Conservation (phyloP, 2,888 invertebrate species). For the Synergus umbraculus region DNA sequence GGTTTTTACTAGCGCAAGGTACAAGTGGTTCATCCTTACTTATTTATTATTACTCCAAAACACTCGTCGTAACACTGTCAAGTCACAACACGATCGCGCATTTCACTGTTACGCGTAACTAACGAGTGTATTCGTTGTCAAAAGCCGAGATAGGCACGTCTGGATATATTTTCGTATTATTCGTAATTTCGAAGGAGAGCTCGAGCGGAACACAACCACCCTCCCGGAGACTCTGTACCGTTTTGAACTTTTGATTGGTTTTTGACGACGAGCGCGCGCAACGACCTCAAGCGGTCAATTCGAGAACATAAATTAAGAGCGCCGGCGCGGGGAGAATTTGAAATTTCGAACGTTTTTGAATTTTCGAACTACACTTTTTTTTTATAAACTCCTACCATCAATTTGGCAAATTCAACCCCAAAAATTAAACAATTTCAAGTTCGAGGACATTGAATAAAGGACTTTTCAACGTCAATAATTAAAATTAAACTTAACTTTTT, state of each 20-base stretch:
- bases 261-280: background rate
- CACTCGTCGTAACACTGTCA: conserved; percentile 18
- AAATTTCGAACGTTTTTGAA: background rate
- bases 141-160: conserved; percentile 11
- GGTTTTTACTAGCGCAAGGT: conserved; percentile 7
- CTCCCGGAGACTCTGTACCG: conserved; percentile 26
- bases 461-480: too few relatives aligned
- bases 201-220: conserved; percentile 23
- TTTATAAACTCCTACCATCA: too few relatives aligned
- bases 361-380: background rate
- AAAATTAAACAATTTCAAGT: too few relatives aligned
- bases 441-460: too few relatives aligned
- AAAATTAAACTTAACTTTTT: too few relatives aligned
- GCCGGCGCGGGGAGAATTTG: background rate
- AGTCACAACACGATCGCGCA: conserved; percentile 18
- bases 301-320: background rate
- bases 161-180: conserved; percentile 24
- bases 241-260: background rate
- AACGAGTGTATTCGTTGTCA: background rate
- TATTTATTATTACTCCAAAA: background rate
- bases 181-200: conserved; percentile 32
- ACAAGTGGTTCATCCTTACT: background rate
- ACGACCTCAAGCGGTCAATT: conserved; percentile 1
- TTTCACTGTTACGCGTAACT: conserved; percentile 10
- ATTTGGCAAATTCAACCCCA: too few relatives aligned